Conservation (phyloP, 2,113 vertebrate species). For the Takifugu bimaculatus region DNA sequence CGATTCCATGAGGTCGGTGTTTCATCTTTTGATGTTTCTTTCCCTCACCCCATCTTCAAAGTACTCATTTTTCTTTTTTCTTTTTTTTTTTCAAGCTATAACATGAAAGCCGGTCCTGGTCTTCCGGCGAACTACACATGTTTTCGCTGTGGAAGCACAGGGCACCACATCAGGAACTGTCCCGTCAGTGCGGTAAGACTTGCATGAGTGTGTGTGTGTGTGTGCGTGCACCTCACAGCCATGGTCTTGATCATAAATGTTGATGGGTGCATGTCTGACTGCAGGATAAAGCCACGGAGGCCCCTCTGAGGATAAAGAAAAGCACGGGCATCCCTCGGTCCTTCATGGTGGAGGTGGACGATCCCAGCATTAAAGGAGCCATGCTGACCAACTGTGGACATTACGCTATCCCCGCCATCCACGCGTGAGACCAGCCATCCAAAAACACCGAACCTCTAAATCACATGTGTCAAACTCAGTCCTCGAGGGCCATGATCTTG, state of each 20-base stretch:
- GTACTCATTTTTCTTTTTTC: not conserved
- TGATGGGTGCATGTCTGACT: slow-evolving; percentile 13
- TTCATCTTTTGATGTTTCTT: slow-evolving; percentile 6
- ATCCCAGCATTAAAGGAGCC: slow-evolving; percentile 92
- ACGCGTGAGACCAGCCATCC: slow-evolving; percentile 81
- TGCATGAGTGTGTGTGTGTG: not conserved
- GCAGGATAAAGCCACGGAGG: slow-evolving; percentile 91
- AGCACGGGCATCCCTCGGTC: slow-evolving; percentile 96
- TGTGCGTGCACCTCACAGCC: not conserved
- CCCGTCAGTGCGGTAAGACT: slow-evolving; percentile 85
- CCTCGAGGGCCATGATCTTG: too few relatives aligned
- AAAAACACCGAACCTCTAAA: not conserved
- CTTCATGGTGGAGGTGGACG: slow-evolving; percentile 97
- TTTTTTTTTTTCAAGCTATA: slow-evolving; percentile 74
- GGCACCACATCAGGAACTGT: slow-evolving; percentile 97
- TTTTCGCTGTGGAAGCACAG: slow-evolving; percentile 89
- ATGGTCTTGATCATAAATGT: not conserved
- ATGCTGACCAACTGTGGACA: slow-evolving; percentile 96
- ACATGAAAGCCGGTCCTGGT: slow-evolving; percentile 81
- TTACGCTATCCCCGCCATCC: slow-evolving; percentile 92
- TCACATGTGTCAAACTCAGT: too few relatives aligned
- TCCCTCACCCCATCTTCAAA: not conserved
- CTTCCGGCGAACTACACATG: slow-evolving; percentile 92
- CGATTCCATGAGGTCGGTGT: slow-evolving; percentile 89
- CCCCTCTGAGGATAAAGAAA: slow-evolving; percentile 88